Base-by-base conservation (phyloP, 2,113 vertebrate genomes). In the Lamprologus sp. region DNA sequence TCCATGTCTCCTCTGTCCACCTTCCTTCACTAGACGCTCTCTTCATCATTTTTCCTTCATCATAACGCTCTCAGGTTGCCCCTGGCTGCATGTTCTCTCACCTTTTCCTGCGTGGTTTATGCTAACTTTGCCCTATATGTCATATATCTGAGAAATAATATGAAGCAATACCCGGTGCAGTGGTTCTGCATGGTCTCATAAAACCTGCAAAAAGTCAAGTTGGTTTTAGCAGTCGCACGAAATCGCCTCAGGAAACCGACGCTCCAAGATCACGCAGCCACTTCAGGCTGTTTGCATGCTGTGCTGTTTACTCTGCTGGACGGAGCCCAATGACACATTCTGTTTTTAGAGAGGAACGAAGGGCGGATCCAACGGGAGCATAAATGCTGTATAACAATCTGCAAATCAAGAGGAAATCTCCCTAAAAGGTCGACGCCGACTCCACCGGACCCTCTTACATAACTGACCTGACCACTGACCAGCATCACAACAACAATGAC, bases 281-380 rank as follows among this genome's bases (percentile, higher is more conserved):
- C 45, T 49, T 8, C 42, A 49, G 10, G 70, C 70, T 13, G 23
- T 49, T 47, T 77, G 7, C n/a, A 75, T 28, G 26, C 73, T 88
- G 17, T 35, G 31, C 26, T 79, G 70, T 47, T 84, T 86, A 60
- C 51, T 87, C 21, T 53, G 75, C 82, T 86, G 83, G 68, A 80
- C 70, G 82, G 19, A 42, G 93, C 83, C 40, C 73, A 68, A 93
- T 89, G 81, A 88, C 90, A 92, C 90, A 21, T 91, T 91, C 82
- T 87, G 49, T 40, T 94, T 95, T 92, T 86, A 88, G 90, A 91
- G 37, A 31, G 21, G 19, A 17, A 65, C 92, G 10, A 80, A 79
- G 54, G 84, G 75, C n/a, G 60, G 85, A 80, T 28, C 53, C 55
- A 21, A 35, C 47, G 21, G 8, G 4, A 53, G 28, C 15, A 40